Conservation (phyloP, 2,113 vertebrate species). For the Panurus biarmicus region DNA sequence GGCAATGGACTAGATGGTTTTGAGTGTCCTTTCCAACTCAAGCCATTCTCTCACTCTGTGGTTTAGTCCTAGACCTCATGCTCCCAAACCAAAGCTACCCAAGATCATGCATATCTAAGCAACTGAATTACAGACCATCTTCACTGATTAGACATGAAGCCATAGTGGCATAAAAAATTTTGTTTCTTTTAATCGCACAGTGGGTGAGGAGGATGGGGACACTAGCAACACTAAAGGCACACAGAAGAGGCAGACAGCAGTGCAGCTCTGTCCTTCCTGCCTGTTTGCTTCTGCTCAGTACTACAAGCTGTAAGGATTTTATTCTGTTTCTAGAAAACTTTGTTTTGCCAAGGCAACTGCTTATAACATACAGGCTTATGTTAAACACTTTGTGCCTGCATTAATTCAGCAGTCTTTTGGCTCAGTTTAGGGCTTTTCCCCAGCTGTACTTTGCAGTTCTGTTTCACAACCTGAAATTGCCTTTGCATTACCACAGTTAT, state of each 20-base stretch:
- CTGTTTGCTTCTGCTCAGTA: not conserved
- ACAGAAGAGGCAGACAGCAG: not conserved
- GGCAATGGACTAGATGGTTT: not conserved
- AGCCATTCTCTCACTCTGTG: not conserved
- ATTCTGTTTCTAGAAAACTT: not conserved
- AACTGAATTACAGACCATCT: not conserved
- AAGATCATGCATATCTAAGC: not conserved
- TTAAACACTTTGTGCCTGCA: not conserved
- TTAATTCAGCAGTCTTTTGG: not conserved
- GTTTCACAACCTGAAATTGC: not conserved
- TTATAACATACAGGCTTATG: not conserved
- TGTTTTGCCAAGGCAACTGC: not conserved
- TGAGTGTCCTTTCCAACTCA: not conserved
- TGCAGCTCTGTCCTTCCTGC: not conserved
- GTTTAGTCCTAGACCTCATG: not conserved
- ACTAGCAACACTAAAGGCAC: not conserved
- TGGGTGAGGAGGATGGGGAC: not conserved
- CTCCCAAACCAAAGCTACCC: not conserved
- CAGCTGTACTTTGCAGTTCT: not conserved
- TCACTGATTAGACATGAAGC: not conserved
- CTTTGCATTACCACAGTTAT: not conserved
- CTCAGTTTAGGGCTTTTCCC: not conserved
- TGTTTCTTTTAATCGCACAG: not conserved
- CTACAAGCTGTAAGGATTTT: not conserved
- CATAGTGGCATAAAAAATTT: not conserved